phyloP scores from a whole-genome alignment of 2,113 vertebrate genomes.

The Pseudopodoces humilis region DNA sequence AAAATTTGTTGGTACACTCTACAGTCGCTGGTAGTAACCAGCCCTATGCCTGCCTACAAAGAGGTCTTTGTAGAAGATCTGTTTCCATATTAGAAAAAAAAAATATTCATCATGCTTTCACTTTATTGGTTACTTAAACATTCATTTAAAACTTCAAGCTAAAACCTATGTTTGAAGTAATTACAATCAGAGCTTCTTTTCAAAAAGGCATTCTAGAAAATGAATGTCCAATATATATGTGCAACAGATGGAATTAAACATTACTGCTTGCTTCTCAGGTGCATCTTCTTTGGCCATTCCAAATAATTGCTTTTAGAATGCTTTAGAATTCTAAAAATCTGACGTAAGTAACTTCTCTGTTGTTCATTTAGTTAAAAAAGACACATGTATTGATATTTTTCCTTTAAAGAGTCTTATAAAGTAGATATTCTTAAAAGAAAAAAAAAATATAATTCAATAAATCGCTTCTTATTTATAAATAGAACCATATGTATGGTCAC shows the following conservation, averaged over 20 bases:
- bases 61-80: neutral
- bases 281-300: neutral
- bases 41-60: neutral
- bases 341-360: neutral
- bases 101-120: neutral
- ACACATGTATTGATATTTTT: neutral
- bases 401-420: neutral
- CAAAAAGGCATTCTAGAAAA: neutral
- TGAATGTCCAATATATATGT: neutral
- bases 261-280: neutral
- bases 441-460: neutral
- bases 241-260: neutral
- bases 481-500: constrained; percentile 17
- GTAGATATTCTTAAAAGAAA: neutral
- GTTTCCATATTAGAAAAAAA: neutral
- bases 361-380: neutral
- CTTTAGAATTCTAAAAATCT: neutral
- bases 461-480: constrained; percentile 26
- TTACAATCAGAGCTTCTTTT: neutral
- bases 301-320: neutral
- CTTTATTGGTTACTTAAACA: neutral
- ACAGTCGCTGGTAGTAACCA: neutral
- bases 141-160: neutral
- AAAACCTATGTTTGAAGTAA: neutral
- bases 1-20: neutral